A percentile compares a stretch with the other conserved stretches of the same genome.
These are phyloP conservation scores for Spilogale gracilis DNA, from an alignment of 2,113 vertebrate species.

Conservation along the genomic window DNA sequence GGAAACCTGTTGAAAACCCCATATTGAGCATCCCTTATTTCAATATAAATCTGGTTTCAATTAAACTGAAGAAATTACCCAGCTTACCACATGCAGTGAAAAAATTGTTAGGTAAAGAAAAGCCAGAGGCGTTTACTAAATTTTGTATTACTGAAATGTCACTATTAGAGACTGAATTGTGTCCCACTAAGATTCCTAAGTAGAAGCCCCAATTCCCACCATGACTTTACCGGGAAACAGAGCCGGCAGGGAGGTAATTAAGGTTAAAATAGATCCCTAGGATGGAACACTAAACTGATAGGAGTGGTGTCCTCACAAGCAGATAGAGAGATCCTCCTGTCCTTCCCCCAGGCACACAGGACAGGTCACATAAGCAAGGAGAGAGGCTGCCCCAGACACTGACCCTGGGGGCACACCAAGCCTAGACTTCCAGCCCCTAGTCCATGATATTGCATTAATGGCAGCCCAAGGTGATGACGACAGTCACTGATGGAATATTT, in stretches of 20 bases:
- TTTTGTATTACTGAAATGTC: neutral
- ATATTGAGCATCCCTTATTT: neutral
- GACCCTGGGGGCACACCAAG: too few relatives aligned
- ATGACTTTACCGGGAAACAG: neutral
- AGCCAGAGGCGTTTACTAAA: neutral
- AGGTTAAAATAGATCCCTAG: neutral
- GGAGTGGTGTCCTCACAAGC: neutral
- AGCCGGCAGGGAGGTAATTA: neutral
- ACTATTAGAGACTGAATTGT: neutral
- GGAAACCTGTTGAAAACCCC: neutral
- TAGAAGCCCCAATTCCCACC: neutral
- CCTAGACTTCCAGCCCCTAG: neutral
- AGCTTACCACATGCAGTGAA: neutral
- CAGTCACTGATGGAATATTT: neutral
- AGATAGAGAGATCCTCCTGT: neutral
- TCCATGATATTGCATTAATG: neutral
- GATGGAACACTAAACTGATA: neutral
- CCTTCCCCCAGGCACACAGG: neutral
- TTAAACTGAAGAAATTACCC: neutral
- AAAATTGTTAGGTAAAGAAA: neutral
- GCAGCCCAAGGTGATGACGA: neutral
- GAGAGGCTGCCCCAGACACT: neutral
- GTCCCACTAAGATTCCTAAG: neutral
- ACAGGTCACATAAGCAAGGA: neutral
- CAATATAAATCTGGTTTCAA: neutral